These are phyloP conservation scores for Cephus sareptanus DNA, from an alignment of 2,888 invertebrate species.

Conservation along the genomic window DNA sequence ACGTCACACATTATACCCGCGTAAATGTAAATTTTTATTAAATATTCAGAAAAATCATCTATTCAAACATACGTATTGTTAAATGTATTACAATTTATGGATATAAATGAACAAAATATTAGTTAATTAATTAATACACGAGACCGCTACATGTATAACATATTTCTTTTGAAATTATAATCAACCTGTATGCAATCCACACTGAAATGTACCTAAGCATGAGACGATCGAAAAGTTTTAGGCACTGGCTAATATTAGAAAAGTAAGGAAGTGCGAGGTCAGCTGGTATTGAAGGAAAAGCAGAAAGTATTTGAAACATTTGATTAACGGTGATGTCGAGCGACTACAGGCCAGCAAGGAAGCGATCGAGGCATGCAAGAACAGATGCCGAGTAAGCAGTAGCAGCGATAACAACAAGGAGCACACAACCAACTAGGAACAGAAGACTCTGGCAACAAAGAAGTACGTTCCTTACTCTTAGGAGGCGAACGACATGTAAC, in stretches of 20 bases:
- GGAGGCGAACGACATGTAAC: slow-evolving; percentile 41
- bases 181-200: neutral
- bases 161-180: neutral
- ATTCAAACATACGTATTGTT: too few species aligned
- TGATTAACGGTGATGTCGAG: neutral
- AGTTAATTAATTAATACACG: too few species aligned
- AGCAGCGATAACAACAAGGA: slow-evolving; percentile 28
- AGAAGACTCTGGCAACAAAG: neutral
- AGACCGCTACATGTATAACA: too few species aligned
- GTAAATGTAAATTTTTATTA: too few species aligned
- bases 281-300: neutral
- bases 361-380: slow-evolving; percentile 7
- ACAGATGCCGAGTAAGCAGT: slow-evolving; percentile 13
- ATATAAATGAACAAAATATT: too few species aligned
- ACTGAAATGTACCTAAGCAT: neutral
- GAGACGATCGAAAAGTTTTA: neutral
- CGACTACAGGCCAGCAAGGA: neutral
- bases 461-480: slow-evolving; percentile 33
- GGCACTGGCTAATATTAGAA: neutral
- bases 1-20: too few species aligned
- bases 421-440: neutral
- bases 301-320: neutral
- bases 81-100: too few species aligned
- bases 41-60: too few species aligned
- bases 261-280: neutral